Conservation (phyloP, 2,888 invertebrate genomes). For the Tridacna gigas region DNA sequence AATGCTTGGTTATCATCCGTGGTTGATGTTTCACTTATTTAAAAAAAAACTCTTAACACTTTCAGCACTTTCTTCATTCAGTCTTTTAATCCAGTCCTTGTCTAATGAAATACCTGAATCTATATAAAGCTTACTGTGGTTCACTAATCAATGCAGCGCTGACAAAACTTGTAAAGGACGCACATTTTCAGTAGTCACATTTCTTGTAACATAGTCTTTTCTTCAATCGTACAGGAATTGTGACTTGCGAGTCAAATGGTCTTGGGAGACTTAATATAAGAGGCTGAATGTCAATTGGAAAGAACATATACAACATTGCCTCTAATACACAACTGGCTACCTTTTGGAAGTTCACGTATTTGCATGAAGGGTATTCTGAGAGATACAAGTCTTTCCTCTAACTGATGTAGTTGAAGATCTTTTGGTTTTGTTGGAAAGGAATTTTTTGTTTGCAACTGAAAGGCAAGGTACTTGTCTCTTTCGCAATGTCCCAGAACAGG, state of each 20-base stretch:
- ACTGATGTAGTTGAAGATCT: not conserved
- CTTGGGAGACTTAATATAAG: slow-evolving; percentile 38
- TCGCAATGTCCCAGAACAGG: slow-evolving; percentile 23
- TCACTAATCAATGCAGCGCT: slow-evolving; percentile 58
- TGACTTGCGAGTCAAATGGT: slow-evolving; percentile 48
- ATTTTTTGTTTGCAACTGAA: slow-evolving; percentile 5
- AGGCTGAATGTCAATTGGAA: slow-evolving; percentile 66
- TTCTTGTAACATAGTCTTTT: slow-evolving; percentile 53
- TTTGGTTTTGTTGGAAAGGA: not conserved
- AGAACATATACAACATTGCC: slow-evolving; percentile 67
- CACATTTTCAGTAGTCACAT: slow-evolving; percentile 50
- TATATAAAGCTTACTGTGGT: slow-evolving; percentile 51
- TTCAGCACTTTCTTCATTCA: slow-evolving; percentile 14
- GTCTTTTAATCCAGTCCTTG: slow-evolving; percentile 38
- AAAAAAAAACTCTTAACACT: slow-evolving; percentile 22
- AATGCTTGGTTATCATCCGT: too few species aligned
- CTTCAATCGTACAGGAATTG: slow-evolving; percentile 63
- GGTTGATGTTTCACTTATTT: not conserved
- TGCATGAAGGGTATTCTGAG: slow-evolving; percentile 41
- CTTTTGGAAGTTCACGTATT: slow-evolving; percentile 49
- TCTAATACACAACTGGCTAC: slow-evolving; percentile 58
- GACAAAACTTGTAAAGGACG: slow-evolving; percentile 47
- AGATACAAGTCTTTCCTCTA: slow-evolving; percentile 21
- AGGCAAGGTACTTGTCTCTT: not conserved
- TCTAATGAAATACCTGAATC: slow-evolving; percentile 49